Conservation (phyloP, 1,140 invertebrate species). For the Zeugodacus cucurbitae region DNA sequence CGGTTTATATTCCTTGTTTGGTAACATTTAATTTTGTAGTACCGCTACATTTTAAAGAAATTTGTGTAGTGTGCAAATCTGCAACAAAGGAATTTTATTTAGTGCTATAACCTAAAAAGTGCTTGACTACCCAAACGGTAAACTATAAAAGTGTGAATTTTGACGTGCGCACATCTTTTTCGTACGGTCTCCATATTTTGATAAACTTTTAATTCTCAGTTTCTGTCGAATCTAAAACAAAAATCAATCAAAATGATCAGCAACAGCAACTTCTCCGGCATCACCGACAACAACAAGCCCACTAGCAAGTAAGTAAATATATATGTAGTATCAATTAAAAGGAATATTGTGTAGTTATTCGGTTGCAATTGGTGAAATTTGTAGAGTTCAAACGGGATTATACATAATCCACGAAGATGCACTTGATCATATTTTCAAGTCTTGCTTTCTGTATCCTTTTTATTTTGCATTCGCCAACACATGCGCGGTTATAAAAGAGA, state of each 20-base stretch:
- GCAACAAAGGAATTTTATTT: not conserved
- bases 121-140: not conserved
- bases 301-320: constrained; percentile 59
- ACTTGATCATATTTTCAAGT: no score
- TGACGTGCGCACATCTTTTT: not conserved
- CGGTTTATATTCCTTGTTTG: constrained; percentile 23
- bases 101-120: not conserved
- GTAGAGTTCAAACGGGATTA: no score
- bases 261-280: constrained; percentile 50
- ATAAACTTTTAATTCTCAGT: not conserved
- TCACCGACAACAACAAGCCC: constrained; percentile 54
- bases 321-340: not conserved
- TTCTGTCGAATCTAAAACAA: not conserved
- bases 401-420: no score
- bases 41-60: not conserved
- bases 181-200: not conserved
- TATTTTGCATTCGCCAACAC: not conserved
- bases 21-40: constrained; percentile 20
- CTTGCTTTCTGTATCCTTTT: not conserved
- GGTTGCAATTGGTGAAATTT: no score
- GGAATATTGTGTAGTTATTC: no score
- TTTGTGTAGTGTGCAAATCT: not conserved
- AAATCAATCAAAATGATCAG: not conserved
- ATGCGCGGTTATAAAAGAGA: not conserved
- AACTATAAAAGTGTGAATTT: not conserved